phyloP scores from a whole-genome alignment of 2,113 vertebrate genomes.

The Zosterops japonicus region DNA sequence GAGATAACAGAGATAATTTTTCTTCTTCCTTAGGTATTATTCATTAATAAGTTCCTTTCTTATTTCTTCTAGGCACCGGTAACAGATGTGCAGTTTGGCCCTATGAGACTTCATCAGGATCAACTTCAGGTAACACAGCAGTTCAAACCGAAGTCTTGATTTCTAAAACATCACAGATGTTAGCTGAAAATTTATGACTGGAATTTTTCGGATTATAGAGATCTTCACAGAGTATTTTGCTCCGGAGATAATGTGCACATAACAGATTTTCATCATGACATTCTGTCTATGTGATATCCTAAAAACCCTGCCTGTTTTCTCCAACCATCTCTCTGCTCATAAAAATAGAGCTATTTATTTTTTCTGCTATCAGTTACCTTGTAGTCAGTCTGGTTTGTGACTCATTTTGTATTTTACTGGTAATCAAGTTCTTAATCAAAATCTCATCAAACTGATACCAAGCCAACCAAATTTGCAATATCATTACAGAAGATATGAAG shows the following conservation, averaged over 20 bases:
- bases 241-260: neutral
- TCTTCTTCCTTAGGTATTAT: neutral
- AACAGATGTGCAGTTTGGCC: slow-evolving; percentile 94
- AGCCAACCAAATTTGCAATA: neutral
- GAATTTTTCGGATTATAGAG: neutral
- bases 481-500: neutral
- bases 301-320: neutral
- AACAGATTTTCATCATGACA: neutral
- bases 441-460: neutral
- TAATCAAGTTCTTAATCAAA: neutral
- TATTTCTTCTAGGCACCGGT: slow-evolving; percentile 79
- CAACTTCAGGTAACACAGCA: slow-evolving; percentile 89
- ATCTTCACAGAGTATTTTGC: neutral
- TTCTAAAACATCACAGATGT: neutral
- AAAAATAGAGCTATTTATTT: neutral
- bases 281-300: neutral
- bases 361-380: neutral
- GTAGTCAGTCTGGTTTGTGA: neutral
- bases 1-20: neutral
- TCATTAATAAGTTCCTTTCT: slow-evolving; percentile 25
- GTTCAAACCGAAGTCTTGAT: neutral
- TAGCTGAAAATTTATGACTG: neutral
- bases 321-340: neutral
- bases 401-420: neutral
- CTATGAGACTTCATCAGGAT: slow-evolving; percentile 96